Evolutionary conservation across 2,113 vertebrate genomes (phyloP), one percentile per base, ranked within the genome.

Genomic region (Isichthys henryi): DNA sequence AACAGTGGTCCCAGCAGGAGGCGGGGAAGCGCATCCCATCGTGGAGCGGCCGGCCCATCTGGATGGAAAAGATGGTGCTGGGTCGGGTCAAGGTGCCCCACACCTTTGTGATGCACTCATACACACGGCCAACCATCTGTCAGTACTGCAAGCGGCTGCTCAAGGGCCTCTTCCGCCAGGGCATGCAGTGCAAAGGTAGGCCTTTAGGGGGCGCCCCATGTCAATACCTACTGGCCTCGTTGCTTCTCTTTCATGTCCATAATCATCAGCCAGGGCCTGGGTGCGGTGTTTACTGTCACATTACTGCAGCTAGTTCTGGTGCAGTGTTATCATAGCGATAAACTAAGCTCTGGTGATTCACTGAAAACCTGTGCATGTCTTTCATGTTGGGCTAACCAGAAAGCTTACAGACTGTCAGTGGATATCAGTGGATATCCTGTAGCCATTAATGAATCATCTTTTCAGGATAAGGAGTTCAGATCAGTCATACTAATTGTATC

Each of bases 11-110:
- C 91, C 97, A 96, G 93, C 97, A 97, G 94, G 98, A 99, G 90
- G 97, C 97, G 3, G 97, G 98, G 92, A 99, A 99, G 94, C 96
- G 98, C 91, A 98, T 99, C 93, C 97, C 97, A 5, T 99, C 98
- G 56, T 98, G 98, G 97, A 98, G 97, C 8, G 98, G 98, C 50
- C 96, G 98, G 91, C 98, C 98, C 9, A 99, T 99, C 94, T 99
- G 98, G 98, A 99, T 99, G 97, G 98, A 99, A 2, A 99, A 98
- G 95, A 97, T 99, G 97, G 99, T 99, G 48, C 96, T 99, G 93
- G 98, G 97, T 2, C 97, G 98, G 88, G 98, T 99, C 21, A 99
- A 99, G 94, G 98, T 99, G 90, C 99, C 99, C 0, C 99, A 99
- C 93, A 99, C 99, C 7, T 99, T 99, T 90, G 98, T 97, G 88